These are phyloP conservation scores for Muscicapa striata DNA, from an alignment of 2,797 vertebrate species.

Conservation along the genomic window DNA sequence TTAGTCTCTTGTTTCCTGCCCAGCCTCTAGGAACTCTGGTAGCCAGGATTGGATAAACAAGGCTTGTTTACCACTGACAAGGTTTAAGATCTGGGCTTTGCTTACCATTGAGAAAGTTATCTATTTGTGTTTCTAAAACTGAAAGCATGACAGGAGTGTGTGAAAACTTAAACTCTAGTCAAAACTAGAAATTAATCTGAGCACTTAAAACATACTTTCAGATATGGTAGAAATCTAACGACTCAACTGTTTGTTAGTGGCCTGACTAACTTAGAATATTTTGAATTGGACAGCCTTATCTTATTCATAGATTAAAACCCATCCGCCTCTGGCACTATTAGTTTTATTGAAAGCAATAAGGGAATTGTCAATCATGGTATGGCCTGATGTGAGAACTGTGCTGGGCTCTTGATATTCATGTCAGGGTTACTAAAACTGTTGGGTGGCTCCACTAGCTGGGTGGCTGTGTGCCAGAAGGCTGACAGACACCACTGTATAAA, in stretches of 20 bases:
- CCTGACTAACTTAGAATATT: background rate
- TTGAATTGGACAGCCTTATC: background rate
- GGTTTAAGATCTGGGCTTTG: background rate
- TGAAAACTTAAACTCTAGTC: background rate
- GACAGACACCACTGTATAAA: accelerated
- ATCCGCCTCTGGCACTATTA: background rate
- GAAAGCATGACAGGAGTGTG: background rate
- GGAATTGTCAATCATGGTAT: background rate
- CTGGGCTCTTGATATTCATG: accelerated
- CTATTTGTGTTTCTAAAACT: slow-evolving; percentile 11
- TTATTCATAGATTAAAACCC: background rate
- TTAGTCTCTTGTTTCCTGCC: background rate
- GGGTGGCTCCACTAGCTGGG: background rate
- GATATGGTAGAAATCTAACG: background rate
- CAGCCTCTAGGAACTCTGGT: background rate
- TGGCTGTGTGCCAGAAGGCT: background rate
- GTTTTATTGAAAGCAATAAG: background rate
- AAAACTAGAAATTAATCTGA: slow-evolving; percentile 21
- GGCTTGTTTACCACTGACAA: slow-evolving; percentile 12
- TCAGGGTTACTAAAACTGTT: background rate
- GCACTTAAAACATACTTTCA: background rate
- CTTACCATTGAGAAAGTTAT: background rate
- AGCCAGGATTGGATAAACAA: background rate
- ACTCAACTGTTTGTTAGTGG: background rate
- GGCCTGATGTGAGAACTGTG: background rate